Conservation (phyloP, 37 sponge, comb jelly and placozoan genomes). For the Cliona cf. orientalis region DNA sequence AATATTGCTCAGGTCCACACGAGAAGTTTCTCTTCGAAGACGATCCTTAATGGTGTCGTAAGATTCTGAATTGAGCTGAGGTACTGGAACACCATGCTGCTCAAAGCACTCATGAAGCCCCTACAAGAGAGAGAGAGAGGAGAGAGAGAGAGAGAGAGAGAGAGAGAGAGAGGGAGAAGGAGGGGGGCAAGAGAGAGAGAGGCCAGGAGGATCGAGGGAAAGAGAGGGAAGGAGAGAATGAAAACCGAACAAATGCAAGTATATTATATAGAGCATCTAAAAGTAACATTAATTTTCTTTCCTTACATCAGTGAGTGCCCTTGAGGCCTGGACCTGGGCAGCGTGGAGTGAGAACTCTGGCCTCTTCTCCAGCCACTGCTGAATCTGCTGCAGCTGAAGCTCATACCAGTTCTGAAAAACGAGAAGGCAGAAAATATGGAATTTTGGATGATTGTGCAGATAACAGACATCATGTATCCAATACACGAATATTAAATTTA, state of each 20-base stretch:
- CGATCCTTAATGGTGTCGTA: constrained; percentile 26
- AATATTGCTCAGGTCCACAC: constrained; percentile 17
- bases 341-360: constrained; percentile 48
- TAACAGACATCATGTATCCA: not conserved
- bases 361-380: constrained; percentile 41
- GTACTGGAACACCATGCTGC: not conserved
- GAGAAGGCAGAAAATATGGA: not conserved
- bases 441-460: no score
- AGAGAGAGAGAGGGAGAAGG: no score
- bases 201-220: no score
- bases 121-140: no score
- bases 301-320: constrained; percentile 28
- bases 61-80: constrained; percentile 24
- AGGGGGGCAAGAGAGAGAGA: no score
- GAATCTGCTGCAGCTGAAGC: constrained; percentile 36
- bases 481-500: not conserved
- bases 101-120: constrained; percentile 14
- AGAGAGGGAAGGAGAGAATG: no score
- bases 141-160: no score
- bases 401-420: constrained; percentile 59
- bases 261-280: no score
- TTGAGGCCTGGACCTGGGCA: constrained; percentile 19
- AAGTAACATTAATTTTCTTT: no score
- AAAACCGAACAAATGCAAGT: no score
- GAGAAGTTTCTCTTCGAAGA: constrained; percentile 28